Evolutionary conservation across 1,140 invertebrate genomes (phyloP), one percentile per base, ranked within the genome.

Genomic region (Fopius arisanus): DNA sequence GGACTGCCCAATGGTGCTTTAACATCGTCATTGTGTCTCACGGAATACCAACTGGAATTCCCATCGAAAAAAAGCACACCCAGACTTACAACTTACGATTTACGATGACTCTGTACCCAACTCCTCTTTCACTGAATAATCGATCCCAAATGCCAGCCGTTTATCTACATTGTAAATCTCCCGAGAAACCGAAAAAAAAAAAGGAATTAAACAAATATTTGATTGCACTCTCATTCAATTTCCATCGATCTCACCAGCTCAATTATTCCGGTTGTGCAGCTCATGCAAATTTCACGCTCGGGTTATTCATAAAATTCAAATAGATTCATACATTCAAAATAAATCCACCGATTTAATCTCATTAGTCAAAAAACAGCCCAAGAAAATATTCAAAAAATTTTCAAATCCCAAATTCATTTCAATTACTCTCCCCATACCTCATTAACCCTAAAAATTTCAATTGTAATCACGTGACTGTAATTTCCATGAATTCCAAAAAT

Each of bases 21-120:
- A 59, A 59, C 54, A 59, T 59, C 54, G 54, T 59, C 54, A 59
- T 59, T 59, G 54, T 59, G 54, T 59, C 54, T 59, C 54, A 59
- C 23, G 54, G 54, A 59, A 59, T 59, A 59, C 54, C 54, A 59
- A 59, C 54, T 28, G 54, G 54, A 59, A 59, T 59, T 59, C 54
- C 54, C 54, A 59, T 23, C 54, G 54, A 59, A 59, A 59, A 59
- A 59, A 59, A 59, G 54, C 54, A 59, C 54, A 59, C 54, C 23
- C 54, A 59, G 54, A 19, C 14, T 26, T 59, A 26, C 54, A 59
- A 59, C 54, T 23, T 26, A 69, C 74, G 40, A 75, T 78, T 75
- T 78, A 76, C 40, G 74, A 74, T 74, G 73, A 78, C 77, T 70
- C 67, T 70, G 66, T 62, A 68, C 41, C 31, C 19, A 28, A 59